phyloP scores from a whole-genome alignment of 1,140 invertebrate genomes.

The Drosophila miranda region DNA sequence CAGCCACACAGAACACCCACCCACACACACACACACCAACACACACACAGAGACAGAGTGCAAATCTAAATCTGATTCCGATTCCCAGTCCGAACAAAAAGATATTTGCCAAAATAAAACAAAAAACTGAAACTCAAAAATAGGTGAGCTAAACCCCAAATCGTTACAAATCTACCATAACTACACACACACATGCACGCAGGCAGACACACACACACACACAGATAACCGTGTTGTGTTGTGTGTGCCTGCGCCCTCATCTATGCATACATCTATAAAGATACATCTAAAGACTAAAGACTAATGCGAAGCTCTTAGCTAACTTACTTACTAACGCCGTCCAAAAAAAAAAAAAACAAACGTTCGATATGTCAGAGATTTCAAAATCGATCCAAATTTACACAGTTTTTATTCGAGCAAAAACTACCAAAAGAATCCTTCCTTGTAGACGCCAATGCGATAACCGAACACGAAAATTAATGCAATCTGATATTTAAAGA shows the following conservation, averaged over 20 bases:
- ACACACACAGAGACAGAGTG: constrained; percentile 29
- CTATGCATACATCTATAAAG: constrained; percentile 49
- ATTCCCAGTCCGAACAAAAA: constrained; percentile 33
- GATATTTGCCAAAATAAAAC: constrained; percentile 60
- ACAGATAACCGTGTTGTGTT: background rate
- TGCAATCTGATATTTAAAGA: constrained; percentile 27
- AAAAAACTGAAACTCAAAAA: constrained; percentile 50
- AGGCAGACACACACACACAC: constrained; percentile 28
- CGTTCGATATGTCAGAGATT: constrained; percentile 14
- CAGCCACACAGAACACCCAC: too few species aligned
- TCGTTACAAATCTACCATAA: constrained; percentile 74
- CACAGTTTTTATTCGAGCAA: too few species aligned
- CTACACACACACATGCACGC: constrained; percentile 20
- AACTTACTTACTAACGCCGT: constrained; percentile 68
- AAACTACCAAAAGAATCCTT: background rate
- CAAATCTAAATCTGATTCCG: constrained; percentile 27
- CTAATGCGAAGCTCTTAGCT: constrained; percentile 68
- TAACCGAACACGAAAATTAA: constrained; percentile 8
- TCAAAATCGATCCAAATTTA: constrained; percentile 16
- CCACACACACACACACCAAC: constrained; percentile 15
- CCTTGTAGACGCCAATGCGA: constrained; percentile 50
- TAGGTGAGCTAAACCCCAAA: constrained; percentile 83
- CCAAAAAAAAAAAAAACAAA: constrained; percentile 25
- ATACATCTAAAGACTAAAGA: constrained; percentile 61
- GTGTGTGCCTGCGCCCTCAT: constrained; percentile 13